A percentile compares a stretch with the other conserved stretches of the same genome.
Evolutionary conservation across 2,797 vertebrate genomes (phyloP).

Genomic region (Melanotaenia parkinsoni): DNA sequence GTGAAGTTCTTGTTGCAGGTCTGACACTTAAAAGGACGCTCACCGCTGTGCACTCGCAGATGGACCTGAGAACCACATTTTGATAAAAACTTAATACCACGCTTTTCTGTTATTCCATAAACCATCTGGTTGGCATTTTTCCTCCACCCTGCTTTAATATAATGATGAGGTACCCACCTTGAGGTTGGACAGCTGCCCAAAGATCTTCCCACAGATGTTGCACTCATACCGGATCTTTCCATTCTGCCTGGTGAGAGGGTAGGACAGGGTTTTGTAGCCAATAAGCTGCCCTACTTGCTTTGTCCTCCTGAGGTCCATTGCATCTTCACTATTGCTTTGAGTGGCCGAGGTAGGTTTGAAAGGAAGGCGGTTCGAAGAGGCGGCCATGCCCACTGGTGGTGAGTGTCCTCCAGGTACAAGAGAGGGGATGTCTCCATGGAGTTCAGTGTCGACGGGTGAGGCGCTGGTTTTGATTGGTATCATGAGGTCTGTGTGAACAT

Average conservation of each 20-base stretch:
- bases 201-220: conserved; percentile 94
- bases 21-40: conserved; percentile 95
- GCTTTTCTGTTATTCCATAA: background rate
- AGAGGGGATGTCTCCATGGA: conserved; percentile 67
- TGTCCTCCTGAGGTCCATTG: conserved; percentile 66
- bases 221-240: conserved; percentile 97
- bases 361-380: conserved; percentile 56
- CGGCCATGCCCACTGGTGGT: conserved; percentile 81
- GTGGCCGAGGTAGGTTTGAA: conserved; percentile 86
- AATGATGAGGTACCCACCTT: conserved; percentile 84
- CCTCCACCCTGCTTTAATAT: background rate
- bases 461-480: conserved; percentile 84
- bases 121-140: background rate
- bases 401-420: conserved; percentile 81
- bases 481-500: conserved; percentile 73
- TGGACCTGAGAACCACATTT: conserved; percentile 86
- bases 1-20: conserved; percentile 97
- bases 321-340: conserved; percentile 63
- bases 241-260: conserved; percentile 93
- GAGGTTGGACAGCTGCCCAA: conserved; percentile 95
- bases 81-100: conserved; percentile 2
- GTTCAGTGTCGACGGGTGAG: conserved; percentile 84
- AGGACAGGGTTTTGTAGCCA: conserved; percentile 92
- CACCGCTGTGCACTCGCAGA: conserved; percentile 95
- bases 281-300: conserved; percentile 85